These are phyloP conservation scores for Loripinus fragilis DNA, from an alignment of 2,888 invertebrate species.

Conservation along the genomic window DNA sequence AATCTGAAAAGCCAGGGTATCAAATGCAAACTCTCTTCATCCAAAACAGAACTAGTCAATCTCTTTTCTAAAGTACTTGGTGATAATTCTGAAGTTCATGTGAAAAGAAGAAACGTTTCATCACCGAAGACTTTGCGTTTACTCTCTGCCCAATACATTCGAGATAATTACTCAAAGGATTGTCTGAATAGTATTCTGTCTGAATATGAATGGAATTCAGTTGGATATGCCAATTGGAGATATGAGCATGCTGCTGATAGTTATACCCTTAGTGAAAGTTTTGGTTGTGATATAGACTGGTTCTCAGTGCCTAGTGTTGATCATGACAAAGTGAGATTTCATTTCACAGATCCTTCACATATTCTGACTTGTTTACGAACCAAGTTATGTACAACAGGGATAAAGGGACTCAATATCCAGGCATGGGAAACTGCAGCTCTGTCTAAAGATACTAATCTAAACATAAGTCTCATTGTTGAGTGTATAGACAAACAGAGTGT, in stretches of 20 bases:
- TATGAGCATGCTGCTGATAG: background rate
- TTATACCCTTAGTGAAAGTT: background rate
- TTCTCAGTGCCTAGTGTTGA: constrained; percentile 24
- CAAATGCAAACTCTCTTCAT: background rate
- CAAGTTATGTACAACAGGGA: constrained; percentile 52
- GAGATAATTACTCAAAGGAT: constrained; percentile 1
- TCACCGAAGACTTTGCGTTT: background rate
- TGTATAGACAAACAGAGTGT: constrained; percentile 49
- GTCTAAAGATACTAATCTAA: constrained; percentile 28
- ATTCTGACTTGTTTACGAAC: constrained; percentile 46
- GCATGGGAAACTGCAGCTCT: constrained; percentile 44
- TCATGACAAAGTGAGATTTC: constrained; percentile 26
- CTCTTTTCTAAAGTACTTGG: background rate
- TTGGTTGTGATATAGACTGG: constrained; percentile 15
- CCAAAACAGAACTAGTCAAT: background rate
- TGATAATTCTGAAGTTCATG: background rate
- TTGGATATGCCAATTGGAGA: background rate
- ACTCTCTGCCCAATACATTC: background rate
- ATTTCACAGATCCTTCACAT: constrained; percentile 40
- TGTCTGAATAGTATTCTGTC: background rate
- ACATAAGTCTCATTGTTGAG: constrained; percentile 32
- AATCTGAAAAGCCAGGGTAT: background rate
- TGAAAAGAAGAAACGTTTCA: background rate
- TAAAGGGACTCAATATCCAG: constrained; percentile 26
- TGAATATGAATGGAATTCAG: background rate